Evolutionary conservation across 2,888 invertebrate species (phyloP), one percentile per base, ranked within the genome.

Genomic region (Cordilura impudica): DNA sequence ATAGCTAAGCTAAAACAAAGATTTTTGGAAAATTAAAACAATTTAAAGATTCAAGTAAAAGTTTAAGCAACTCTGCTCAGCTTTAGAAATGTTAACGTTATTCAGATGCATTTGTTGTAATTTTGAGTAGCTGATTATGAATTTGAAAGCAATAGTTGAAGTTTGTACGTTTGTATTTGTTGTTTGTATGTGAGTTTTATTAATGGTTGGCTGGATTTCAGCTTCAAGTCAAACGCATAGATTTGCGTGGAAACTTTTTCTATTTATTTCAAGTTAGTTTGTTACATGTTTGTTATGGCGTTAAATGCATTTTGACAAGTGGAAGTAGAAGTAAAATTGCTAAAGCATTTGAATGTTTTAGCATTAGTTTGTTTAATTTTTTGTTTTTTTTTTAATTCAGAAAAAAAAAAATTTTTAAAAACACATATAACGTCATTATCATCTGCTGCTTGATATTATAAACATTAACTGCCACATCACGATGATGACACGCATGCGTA

Each of bases 271-370:
- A 71, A 60, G 35, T 71, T 60, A 35, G 58, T 71, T 71, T 66
- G 54, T 75, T 61, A 69, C 69, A 69, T 56, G 75, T 56, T 70
- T 63, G 69, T 35, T 49, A 31, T 43, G 56, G 67, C 67, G 78
- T 71, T 79, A 79, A 75, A 79, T 79, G 75, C 67, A 67, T 71
- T 79, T 79, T 79, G 79, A 79, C 79, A 79, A 75, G 75, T 79
- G 79, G 79, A 79, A 75, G 71, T 74, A 71, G 74, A 71, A 29
- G 74, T 69, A 70, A 23, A 19, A 61, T 18, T 45, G 16, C 47
- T 58, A 66, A 58, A 23, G 43, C 65, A 65, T 74, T 70, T 70
- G 53, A 69, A 78, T 69, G 72, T 45, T 71, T 56, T 54, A 66
- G 61, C 66, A 72, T 67, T 72, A 61, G 66, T 66, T n/a, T 71